phyloP scores from a whole-genome alignment of 2,888 invertebrate genomes.

The Pristionchus exspectatus region DNA sequence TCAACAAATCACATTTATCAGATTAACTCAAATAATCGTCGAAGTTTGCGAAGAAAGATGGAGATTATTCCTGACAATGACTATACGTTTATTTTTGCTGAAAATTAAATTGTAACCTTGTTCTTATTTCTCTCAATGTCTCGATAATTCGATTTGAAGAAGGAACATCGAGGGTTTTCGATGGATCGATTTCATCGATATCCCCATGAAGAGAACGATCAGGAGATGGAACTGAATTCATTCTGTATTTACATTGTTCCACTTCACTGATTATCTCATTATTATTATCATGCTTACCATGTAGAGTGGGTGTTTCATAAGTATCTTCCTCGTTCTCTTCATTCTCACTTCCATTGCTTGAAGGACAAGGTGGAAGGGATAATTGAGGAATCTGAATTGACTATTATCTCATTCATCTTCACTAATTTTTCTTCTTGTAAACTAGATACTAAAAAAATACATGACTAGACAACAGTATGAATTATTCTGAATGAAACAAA shows the following conservation, averaged over 20 bases:
- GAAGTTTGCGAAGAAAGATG: background rate
- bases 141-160: background rate
- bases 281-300: background rate
- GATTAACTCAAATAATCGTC: background rate
- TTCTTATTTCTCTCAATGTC: conserved; percentile 20
- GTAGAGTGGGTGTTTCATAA: background rate
- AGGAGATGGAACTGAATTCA: conserved; percentile 8
- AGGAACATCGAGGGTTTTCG: background rate
- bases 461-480: background rate
- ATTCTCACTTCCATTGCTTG: background rate
- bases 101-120: background rate
- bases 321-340: background rate
- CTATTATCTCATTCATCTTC: background rate
- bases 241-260: background rate
- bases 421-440: too few relatives aligned
- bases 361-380: background rate
- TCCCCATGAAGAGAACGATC: conserved; percentile 17
- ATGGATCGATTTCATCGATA: conserved; percentile 16
- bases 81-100: background rate
- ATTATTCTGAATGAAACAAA: background rate
- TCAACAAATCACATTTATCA: too few relatives aligned
- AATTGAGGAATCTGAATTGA: background rate
- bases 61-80: background rate
- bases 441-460: too few relatives aligned
- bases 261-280: too few relatives aligned